phyloP scores from a whole-genome alignment of 1,140 invertebrate species.

The Leptopilina clavipes region DNA sequence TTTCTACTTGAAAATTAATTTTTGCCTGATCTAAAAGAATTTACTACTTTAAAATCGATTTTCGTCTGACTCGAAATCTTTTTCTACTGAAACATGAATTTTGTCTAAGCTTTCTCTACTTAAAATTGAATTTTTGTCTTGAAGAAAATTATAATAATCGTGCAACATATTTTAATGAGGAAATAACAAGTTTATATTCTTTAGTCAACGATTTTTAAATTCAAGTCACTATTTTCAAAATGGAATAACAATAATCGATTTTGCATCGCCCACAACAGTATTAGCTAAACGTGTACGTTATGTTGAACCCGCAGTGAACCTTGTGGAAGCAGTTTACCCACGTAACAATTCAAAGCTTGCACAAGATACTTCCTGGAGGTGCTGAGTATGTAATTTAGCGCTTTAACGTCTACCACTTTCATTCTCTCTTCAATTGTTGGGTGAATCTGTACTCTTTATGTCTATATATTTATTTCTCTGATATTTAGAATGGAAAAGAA shows the following conservation, averaged over 20 bases:
- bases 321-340: conserved; percentile 50
- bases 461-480: not conserved
- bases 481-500: not conserved
- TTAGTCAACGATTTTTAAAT: too few relatives aligned
- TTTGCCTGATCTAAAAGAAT: too few relatives aligned
- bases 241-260: conserved; percentile 41
- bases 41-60: too few relatives aligned
- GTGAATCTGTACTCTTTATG: not conserved
- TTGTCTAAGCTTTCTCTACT: too few relatives aligned
- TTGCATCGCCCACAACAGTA: conserved; percentile 40
- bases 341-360: conserved; percentile 50
- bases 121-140: too few relatives aligned
- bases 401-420: conserved; percentile 41
- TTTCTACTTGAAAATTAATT: too few relatives aligned
- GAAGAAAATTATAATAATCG: too few relatives aligned
- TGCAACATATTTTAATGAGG: too few relatives aligned
- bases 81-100: too few relatives aligned
- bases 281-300: conserved; percentile 14
- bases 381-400: conserved; percentile 44
- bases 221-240: conserved; percentile 33
- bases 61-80: too few relatives aligned
- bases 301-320: conserved; percentile 15
- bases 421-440: conserved; percentile 18
- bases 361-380: conserved; percentile 41
- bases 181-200: too few relatives aligned